Evolutionary conservation across 2,797 vertebrate genomes (phyloP), one percentile per base, ranked within the genome.

Genomic region (Gobionotothen gibberifrons): DNA sequence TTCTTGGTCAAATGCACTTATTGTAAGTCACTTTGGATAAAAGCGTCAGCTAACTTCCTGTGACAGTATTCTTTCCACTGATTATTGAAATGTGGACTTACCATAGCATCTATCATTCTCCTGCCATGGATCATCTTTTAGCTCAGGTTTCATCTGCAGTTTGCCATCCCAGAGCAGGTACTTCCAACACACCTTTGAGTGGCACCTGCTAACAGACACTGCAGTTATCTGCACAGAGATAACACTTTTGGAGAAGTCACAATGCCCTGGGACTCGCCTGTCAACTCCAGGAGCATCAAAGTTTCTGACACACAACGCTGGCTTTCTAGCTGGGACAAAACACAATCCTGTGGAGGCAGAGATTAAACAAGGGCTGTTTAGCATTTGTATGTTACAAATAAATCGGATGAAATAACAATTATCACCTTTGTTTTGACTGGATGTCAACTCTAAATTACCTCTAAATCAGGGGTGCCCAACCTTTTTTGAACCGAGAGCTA

Each of bases 151-250:
- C 82, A 65, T 56, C 77, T 48, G 32, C 70, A 74, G 74, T 81
- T 78, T 82, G 60, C 76, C 59, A 74, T 66, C 53, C 48, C 32
- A 21, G 65, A 47, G 72, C 58, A 67, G 64, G 46, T 75, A 60
- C 85, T 83, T 84, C 63, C 70, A 63, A 57, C 71, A 78, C 70
- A 83, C 73, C 73, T 83, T 82, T 82, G 79, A 90, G 76, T 85
- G 89, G 67, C 87, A 88, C 74, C 82, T 89, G 85, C 78, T 88
- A 74, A 88, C 76, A 86, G 83, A 87, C 85, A 81, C 73, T 12
- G 63, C 85, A 65, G 76, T 82, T 90, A 83, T 88, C 81, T 83
- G 77, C 56, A 32, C 78, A 26, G 57, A 54, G 73, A 89, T 90
- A 88, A 85, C 75, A 70, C 65, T 40, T 76, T 32, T 67, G 78